Base-by-base conservation (phyloP, 2,113 vertebrate species). In the Acrocephalus arundinaceus region DNA sequence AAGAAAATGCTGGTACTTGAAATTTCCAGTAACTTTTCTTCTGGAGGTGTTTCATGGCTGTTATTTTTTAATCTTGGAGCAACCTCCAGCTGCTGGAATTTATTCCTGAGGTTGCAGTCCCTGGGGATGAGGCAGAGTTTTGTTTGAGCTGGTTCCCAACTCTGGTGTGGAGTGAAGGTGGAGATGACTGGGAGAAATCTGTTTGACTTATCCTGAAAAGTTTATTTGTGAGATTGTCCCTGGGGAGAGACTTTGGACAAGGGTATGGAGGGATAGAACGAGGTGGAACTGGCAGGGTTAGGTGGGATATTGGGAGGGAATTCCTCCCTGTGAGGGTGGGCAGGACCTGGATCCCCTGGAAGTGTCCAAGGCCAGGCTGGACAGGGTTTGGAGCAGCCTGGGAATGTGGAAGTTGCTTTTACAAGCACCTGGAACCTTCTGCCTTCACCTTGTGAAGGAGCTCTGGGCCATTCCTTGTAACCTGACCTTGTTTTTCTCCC, bases 361-460 rank as follows among this genome's bases (percentile, higher is more conserved):
- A 33, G 15, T 73, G 51, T 0, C 45, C 68, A 19, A 13, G 59
- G 43, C 51, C 58, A 16, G 67, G 27, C 0, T 80, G 75, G 58
- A 8, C 0, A 1, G 11, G 25, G 21, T 8, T 59, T 73, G 61
- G 59, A 66, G 52, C 77, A 74, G 0, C 12, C 37, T 81, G 77
- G 45, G 18, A 2, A 0, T 2, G 22, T 37, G 33, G 6, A 28
- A 81, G 15, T 10, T 45, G 45, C 13, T 80, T 77, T 86, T 43
- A 15, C 15, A 54, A 11, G 33, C 59, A 3, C 52, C 65, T 66
- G 61, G n/a, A 30, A 13, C 28, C 7, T 48, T 13, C 6, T 13
- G 4, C 2, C 17, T 48, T 39, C 27, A 3, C 7, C 0, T 10
- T 2, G 7, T 0, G 2, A 27, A 55, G 54, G 10, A 22, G n/a